Evolutionary conservation across 2,797 vertebrate species (phyloP).

Genomic region (Alfaro cultratus): DNA sequence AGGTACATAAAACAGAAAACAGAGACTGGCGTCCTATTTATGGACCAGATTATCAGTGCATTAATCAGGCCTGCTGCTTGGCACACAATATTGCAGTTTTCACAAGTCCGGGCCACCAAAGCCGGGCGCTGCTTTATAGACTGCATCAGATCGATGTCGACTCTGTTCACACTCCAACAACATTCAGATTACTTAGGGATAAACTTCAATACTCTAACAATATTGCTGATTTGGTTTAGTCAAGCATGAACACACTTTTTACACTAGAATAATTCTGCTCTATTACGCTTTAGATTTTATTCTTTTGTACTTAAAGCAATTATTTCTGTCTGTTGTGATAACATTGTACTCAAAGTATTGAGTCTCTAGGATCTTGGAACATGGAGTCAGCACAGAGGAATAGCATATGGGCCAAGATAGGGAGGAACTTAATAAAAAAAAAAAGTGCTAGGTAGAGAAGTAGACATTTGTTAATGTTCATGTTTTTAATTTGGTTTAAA

Average conservation of each 20-base stretch:
- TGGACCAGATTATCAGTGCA: constrained; percentile 80
- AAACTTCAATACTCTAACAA: constrained; percentile 46
- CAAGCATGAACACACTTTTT: constrained; percentile 11
- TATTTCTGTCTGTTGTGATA: constrained; percentile 25
- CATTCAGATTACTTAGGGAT: constrained; percentile 48
- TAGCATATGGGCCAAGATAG: background rate
- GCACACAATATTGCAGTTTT: constrained; percentile 48
- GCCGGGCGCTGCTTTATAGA: constrained; percentile 69
- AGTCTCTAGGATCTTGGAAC: constrained; percentile 4
- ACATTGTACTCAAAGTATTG: constrained; percentile 5
- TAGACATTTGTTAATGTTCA: background rate
- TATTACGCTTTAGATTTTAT: constrained; percentile 9
- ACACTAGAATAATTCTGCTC: constrained; percentile 15
- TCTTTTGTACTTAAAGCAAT: constrained; percentile 14
- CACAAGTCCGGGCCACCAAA: constrained; percentile 44
- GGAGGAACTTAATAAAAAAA: background rate
- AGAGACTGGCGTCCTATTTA: constrained; percentile 81
- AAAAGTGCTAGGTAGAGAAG: background rate
- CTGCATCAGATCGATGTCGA: constrained; percentile 61
- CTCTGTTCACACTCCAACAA: constrained; percentile 53
- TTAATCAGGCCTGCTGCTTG: constrained; percentile 77
- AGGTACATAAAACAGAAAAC: constrained; percentile 83
- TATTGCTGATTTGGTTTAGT: constrained; percentile 18
- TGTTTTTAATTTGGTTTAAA: background rate
- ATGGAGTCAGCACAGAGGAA: background rate